phyloP scores from a whole-genome alignment of 2,113 vertebrate species.

The Podocnemis expansa region DNA sequence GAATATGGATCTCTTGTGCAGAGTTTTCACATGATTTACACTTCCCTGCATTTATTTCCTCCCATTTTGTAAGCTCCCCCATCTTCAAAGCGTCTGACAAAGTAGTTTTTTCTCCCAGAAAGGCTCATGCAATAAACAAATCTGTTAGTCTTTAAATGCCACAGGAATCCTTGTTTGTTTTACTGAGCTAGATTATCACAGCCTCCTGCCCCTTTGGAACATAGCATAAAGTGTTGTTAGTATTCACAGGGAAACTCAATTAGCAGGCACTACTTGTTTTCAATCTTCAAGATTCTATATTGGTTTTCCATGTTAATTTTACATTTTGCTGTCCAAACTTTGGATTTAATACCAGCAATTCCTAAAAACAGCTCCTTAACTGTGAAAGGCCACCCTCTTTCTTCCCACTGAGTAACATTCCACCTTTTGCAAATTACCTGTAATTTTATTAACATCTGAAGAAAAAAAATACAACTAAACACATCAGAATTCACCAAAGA shows the following conservation, averaged over 20 bases:
- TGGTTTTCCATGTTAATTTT: not conserved
- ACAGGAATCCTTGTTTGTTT: too few relatives aligned
- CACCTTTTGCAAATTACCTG: not conserved
- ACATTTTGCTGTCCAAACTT: not conserved
- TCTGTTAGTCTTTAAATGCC: too few relatives aligned
- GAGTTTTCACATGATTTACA: too few relatives aligned
- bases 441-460: not conserved
- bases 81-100: too few relatives aligned
- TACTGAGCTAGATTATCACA: too few relatives aligned
- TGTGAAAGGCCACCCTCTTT: not conserved
- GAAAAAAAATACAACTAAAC: not conserved
- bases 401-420: not conserved
- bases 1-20: too few relatives aligned
- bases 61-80: too few relatives aligned
- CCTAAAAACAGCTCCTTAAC: not conserved
- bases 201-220: too few relatives aligned
- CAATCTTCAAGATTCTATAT: not conserved
- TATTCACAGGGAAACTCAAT: not conserved
- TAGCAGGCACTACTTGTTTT: not conserved
- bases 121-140: too few relatives aligned
- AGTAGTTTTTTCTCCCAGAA: too few relatives aligned
- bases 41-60: too few relatives aligned
- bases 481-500: not conserved
- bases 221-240: not conserved
- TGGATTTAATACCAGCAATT: not conserved